These are phyloP conservation scores for Phallusia fumigata DNA, from an alignment of 23 tunicate genomes.

Conservation along the genomic window DNA sequence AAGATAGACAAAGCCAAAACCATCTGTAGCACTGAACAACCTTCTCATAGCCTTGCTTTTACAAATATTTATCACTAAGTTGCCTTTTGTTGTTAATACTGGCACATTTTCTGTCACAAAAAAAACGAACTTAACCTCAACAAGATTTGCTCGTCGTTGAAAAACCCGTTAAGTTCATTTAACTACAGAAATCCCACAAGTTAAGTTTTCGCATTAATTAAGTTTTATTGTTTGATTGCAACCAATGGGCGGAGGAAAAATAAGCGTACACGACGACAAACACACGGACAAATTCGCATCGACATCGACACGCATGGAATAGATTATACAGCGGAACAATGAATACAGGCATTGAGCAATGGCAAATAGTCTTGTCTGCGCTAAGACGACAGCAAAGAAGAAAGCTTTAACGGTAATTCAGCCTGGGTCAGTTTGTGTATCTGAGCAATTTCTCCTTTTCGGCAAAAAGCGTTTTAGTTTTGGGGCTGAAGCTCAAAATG, in stretches of 20 bases:
- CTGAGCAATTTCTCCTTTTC: not conserved
- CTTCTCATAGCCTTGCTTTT: no score
- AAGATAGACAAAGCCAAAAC: no score
- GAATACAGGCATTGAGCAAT: not conserved
- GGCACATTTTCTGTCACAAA: no score
- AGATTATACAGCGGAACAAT: conserved; percentile 7
- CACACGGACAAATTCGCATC: not conserved
- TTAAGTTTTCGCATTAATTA: not conserved
- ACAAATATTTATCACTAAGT: no score
- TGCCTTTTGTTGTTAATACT: no score
- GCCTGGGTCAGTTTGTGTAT: not conserved
- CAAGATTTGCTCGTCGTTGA: no score
- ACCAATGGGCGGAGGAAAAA: not conserved
- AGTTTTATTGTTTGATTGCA: conserved; percentile 5
- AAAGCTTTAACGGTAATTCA: not conserved
- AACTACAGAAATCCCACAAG: no score
- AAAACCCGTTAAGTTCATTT: no score
- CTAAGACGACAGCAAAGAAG: not conserved
- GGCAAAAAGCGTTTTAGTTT: not conserved
- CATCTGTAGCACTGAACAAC: no score
- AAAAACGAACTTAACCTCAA: no score
- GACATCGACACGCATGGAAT: not conserved
- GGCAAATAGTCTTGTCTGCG: not conserved
- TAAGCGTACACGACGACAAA: not conserved
- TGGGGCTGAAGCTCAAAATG: not conserved